phyloP scores from a whole-genome alignment of 2,113 vertebrate genomes.

The Antigone vipio region DNA sequence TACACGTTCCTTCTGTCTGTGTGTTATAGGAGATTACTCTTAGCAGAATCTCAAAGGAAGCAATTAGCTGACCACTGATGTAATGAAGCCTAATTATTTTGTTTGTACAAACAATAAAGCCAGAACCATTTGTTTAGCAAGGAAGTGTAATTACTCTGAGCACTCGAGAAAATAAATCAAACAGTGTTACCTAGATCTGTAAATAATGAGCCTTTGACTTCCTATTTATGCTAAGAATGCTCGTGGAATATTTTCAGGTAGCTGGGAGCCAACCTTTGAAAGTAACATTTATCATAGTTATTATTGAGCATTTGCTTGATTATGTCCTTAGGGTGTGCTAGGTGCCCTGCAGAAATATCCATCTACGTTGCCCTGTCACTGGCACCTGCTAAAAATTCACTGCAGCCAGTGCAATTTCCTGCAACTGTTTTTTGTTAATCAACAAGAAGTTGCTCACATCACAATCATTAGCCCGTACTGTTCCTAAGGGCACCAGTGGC shows the following conservation, averaged over 20 bases:
- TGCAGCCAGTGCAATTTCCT: slow-evolving; percentile 54
- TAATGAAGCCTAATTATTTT: slow-evolving; percentile 74
- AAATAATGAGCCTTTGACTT: slow-evolving; percentile 52
- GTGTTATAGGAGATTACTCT: slow-evolving; percentile 10
- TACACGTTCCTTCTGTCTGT: neutral
- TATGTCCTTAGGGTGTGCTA: neutral
- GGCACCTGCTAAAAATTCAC: slow-evolving; percentile 53
- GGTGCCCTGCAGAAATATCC: neutral
- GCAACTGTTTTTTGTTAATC: slow-evolving; percentile 56
- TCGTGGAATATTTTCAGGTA: slow-evolving; percentile 28
- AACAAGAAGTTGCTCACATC: neutral
- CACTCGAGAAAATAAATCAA: slow-evolving; percentile 26
- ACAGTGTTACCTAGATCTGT: neutral
- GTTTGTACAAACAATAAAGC: slow-evolving; percentile 69
- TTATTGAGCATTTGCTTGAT: slow-evolving; percentile 38
- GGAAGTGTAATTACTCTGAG: slow-evolving; percentile 29
- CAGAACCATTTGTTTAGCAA: slow-evolving; percentile 20
- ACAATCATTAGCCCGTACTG: neutral
- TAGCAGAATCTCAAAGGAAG: slow-evolving; percentile 55
- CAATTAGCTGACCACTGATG: slow-evolving; percentile 52
- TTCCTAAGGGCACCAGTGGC: slow-evolving; percentile 9
- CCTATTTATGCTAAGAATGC: slow-evolving; percentile 37
- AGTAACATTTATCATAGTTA: slow-evolving; percentile 43
- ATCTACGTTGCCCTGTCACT: slow-evolving; percentile 31
- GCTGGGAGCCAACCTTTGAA: slow-evolving; percentile 40